These are phyloP conservation scores for Sesia bembeciformis DNA, from an alignment of 2,888 invertebrate genomes.

Conservation along the genomic window DNA sequence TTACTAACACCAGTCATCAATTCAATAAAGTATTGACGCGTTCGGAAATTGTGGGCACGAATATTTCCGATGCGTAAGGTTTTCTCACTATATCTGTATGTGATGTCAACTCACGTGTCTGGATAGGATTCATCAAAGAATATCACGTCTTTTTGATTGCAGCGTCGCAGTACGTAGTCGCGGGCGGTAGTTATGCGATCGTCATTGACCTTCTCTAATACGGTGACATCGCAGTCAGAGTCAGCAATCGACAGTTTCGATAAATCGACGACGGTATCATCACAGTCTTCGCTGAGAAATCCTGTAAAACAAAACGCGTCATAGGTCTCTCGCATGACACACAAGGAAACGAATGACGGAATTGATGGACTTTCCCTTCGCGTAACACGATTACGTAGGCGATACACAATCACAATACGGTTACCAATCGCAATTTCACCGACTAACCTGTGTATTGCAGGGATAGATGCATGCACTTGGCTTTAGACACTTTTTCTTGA, in stretches of 20 bases:
- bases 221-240: constrained; percentile 55
- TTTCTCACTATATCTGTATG: too few relatives aligned
- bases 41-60: too few relatives aligned
- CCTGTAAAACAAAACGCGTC: constrained; percentile 35
- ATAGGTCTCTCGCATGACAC: constrained; percentile 16
- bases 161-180: constrained; percentile 77
- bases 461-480: constrained; percentile 75
- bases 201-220: constrained; percentile 59
- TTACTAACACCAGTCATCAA: too few relatives aligned
- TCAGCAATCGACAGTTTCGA: constrained; percentile 69
- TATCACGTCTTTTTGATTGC: constrained; percentile 77
- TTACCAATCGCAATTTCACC: background rate
- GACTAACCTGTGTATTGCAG: constrained; percentile 70
- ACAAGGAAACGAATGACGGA: constrained; percentile 52
- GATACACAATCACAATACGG: constrained; percentile 10
- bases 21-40: too few relatives aligned
- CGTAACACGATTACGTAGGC: constrained; percentile 44
- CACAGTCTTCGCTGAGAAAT: constrained; percentile 72
- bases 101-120: constrained; percentile 65
- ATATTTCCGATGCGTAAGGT: too few relatives aligned
- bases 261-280: constrained; percentile 71
- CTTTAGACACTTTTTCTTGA: constrained; percentile 66
- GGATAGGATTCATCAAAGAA: constrained; percentile 80
- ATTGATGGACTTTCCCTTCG: constrained; percentile 47
- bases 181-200: constrained; percentile 49